Evolutionary conservation across 30 jellyfish, hydroid and myxozoan species (phyloP).

Genomic region (Turritopsis rubra): DNA sequence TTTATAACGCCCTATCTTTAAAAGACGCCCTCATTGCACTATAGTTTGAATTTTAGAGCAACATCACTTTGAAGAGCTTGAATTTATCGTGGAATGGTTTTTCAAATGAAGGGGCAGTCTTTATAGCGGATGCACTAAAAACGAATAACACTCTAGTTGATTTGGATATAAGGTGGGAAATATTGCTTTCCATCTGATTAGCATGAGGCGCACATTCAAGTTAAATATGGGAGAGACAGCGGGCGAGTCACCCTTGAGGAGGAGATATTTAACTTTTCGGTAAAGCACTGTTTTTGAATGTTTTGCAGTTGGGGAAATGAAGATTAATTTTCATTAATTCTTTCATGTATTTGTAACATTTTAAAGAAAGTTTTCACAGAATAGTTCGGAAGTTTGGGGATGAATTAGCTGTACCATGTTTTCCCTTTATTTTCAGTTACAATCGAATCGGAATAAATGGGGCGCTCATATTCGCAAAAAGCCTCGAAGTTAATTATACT

Average conservation of each 20-base stretch:
- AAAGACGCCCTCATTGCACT: not conserved
- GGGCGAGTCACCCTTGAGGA: not conserved
- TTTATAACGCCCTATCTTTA: not conserved
- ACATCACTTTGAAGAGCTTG: constrained; percentile 48
- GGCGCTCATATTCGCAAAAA: constrained; percentile 51
- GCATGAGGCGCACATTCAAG: not conserved
- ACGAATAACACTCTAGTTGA: constrained; percentile 65
- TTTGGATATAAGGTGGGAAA: constrained; percentile 57
- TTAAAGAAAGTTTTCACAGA: too few relatives aligned
- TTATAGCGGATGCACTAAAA: constrained; percentile 65
- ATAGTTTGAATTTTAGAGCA: constrained; percentile 35
- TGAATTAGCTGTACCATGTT: not conserved
- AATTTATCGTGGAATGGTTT: constrained; percentile 87
- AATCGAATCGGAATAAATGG: constrained; percentile 77
- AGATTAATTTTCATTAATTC: too few relatives aligned
- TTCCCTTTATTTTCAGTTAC: constrained; percentile 36
- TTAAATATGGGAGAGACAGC: too few relatives aligned
- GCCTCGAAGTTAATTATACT: constrained; percentile 59
- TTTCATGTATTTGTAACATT: too few relatives aligned
- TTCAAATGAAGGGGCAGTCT: constrained; percentile 70
- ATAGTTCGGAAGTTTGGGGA: not conserved
- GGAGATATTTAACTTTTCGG: too few relatives aligned
- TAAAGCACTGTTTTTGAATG: too few relatives aligned
- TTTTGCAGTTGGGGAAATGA: too few relatives aligned
- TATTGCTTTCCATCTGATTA: not conserved